A percentile compares a stretch with the other conserved stretches of the same genome.
Evolutionary conservation across 2,797 vertebrate species (phyloP).

Genomic region (Centroberyx gerrardi): DNA sequence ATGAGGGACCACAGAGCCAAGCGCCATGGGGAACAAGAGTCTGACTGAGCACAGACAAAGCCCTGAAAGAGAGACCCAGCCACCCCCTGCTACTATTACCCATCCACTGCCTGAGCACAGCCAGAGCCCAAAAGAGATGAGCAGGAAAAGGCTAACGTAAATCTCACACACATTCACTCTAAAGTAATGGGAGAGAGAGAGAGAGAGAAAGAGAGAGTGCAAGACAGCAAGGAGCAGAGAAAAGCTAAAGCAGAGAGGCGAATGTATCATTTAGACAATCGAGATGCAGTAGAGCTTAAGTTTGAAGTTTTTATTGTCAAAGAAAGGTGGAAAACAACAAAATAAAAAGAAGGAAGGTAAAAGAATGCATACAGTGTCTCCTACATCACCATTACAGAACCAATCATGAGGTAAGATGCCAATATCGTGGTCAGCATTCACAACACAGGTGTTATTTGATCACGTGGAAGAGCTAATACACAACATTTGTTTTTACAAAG

Average conservation of each 20-base stretch:
- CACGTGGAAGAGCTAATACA: conserved; percentile 36
- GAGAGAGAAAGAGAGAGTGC: not conserved
- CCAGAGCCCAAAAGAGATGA: conserved; percentile 53
- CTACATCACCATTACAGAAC: conserved; percentile 29
- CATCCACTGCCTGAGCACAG: conserved; percentile 55
- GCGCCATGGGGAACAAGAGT: conserved; percentile 64
- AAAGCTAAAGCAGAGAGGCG: not conserved
- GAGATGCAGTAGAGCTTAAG: conserved; percentile 17
- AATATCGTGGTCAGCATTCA: conserved; percentile 12
- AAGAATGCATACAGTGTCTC: conserved; percentile 28
- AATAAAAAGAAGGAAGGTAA: conserved; percentile 44
- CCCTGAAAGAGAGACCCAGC: conserved; percentile 67
- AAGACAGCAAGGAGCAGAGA: conserved; percentile 4
- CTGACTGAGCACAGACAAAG: conserved; percentile 82
- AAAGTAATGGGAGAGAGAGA: conserved; percentile 11
- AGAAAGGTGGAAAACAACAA: conserved; percentile 57
- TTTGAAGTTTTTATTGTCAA: conserved; percentile 64
- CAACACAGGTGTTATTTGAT: conserved; percentile 34
- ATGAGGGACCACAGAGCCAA: conserved; percentile 58
- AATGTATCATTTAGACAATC: not conserved
- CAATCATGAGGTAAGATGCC: conserved; percentile 53
- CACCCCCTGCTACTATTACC: conserved; percentile 55
- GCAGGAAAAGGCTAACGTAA: conserved; percentile 69
- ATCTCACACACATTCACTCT: conserved; percentile 59
- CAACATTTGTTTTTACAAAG: conserved; percentile 13